phyloP scores from a whole-genome alignment of 2,888 invertebrate genomes.

The Psylliodes chrysocephalus region DNA sequence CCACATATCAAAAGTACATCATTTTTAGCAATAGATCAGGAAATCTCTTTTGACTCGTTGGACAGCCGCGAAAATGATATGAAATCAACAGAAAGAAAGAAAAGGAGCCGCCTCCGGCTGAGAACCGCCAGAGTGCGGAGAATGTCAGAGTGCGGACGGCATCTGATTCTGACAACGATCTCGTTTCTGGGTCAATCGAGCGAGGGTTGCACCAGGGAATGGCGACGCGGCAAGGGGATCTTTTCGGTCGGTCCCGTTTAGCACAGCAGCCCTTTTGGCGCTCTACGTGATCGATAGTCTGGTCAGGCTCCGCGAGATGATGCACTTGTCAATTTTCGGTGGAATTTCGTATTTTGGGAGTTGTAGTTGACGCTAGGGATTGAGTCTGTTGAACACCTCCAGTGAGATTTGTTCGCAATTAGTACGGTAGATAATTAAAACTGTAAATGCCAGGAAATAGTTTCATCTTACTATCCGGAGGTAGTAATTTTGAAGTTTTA shows the following conservation, averaged over 20 bases:
- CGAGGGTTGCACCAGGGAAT: conserved; percentile 8
- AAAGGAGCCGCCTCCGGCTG: not conserved
- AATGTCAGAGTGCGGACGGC: conserved; percentile 28
- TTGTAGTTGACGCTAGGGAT: not conserved
- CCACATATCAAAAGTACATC: too few relatives aligned
- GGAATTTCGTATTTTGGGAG: not conserved
- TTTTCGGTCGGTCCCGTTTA: conserved; percentile 10
- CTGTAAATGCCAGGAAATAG: too few relatives aligned
- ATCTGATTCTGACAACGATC: conserved; percentile 37
- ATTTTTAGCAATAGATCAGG: too few relatives aligned
- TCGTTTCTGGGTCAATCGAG: conserved; percentile 40
- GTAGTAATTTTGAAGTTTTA: too few relatives aligned
- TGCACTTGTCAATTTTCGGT: conserved; percentile 15
- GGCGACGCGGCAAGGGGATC: not conserved
- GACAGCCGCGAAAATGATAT: not conserved
- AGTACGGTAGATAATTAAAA: too few relatives aligned
- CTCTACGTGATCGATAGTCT: conserved; percentile 19
- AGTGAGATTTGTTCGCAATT: not conserved
- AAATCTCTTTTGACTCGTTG: not conserved
- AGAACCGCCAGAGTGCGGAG: not conserved
- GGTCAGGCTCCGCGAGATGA: conserved; percentile 4
- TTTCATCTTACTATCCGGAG: too few relatives aligned
- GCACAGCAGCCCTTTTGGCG: conserved; percentile 12
- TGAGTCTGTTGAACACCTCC: not conserved
- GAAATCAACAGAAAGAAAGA: not conserved